Percentiles rank a stretch among this genome's conserved stretches.
Evolutionary conservation across 2,888 invertebrate genomes (phyloP).

Genomic region (Masnerella sp.): DNA sequence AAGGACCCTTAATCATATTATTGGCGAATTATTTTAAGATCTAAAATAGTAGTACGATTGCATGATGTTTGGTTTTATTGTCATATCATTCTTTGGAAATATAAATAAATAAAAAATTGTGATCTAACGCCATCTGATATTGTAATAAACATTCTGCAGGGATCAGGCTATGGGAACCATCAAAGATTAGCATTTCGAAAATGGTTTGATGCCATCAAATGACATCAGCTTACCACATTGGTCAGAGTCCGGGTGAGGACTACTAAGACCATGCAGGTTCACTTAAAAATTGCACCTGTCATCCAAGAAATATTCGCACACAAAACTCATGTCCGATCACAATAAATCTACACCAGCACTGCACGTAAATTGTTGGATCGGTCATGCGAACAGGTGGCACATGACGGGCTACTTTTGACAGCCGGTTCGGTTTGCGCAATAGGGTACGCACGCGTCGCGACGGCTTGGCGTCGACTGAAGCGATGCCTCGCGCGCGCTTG

Average conservation of each 20-base stretch:
- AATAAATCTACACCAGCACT: slow-evolving; percentile 33
- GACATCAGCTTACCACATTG: slow-evolving; percentile 26
- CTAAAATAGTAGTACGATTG: too few relatives aligned
- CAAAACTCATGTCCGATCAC: slow-evolving; percentile 35
- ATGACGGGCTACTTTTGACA: slow-evolving; percentile 61
- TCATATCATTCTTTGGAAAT: too few relatives aligned
- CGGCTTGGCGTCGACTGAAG: slow-evolving; percentile 77
- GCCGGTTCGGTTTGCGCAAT: slow-evolving; percentile 54
- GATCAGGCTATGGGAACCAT: neutral
- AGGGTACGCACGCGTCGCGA: slow-evolving; percentile 73
- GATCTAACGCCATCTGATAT: too few relatives aligned
- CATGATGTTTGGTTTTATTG: too few relatives aligned
- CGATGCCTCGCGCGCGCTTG: slow-evolving; percentile 66
- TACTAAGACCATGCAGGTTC: neutral
- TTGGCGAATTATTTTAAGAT: too few relatives aligned
- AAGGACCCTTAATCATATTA: too few relatives aligned
- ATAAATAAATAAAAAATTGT: too few relatives aligned
- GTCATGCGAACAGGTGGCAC: slow-evolving; percentile 71
- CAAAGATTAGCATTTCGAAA: neutral
- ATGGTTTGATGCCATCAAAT: neutral
- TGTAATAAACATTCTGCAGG: neutral
- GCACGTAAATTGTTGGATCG: slow-evolving; percentile 28
- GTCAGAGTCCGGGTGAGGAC: neutral
- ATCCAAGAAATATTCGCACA: slow-evolving; percentile 13
- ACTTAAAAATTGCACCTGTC: slow-evolving; percentile 31